Evolutionary conservation across 2,888 invertebrate genomes (phyloP).

Genomic region (Coremacera marginata): DNA sequence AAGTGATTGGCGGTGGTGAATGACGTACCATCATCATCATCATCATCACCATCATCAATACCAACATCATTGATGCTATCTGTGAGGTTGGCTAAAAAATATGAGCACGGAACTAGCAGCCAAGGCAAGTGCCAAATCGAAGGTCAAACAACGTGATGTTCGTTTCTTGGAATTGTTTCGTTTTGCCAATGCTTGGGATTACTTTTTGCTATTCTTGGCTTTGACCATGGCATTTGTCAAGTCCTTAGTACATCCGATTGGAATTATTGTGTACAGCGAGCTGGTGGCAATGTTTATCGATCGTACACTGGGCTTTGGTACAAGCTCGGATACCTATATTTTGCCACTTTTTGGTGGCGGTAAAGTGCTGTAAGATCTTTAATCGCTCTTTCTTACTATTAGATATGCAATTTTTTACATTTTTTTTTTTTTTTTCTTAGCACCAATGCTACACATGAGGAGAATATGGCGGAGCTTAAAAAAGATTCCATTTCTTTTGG

Average conservation of each 20-base stretch:
- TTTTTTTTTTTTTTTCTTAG: constrained; percentile 52
- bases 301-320: constrained; percentile 72
- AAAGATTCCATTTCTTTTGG: constrained; percentile 76
- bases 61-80: too few relatives aligned
- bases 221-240: constrained; percentile 73
- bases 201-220: constrained; percentile 71
- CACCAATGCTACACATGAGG: constrained; percentile 71
- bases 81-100: not conserved
- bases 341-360: constrained; percentile 76
- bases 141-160: constrained; percentile 46
- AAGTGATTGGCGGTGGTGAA: not conserved
- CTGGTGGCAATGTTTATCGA: constrained; percentile 78
- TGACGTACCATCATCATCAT: not conserved
- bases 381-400: too few relatives aligned
- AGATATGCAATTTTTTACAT: not conserved
- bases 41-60: too few relatives aligned
- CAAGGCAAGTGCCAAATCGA: constrained; percentile 28
- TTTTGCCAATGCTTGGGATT: constrained; percentile 74
- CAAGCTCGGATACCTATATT: constrained; percentile 72
- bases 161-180: constrained; percentile 69
- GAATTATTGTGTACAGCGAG: constrained; percentile 79
- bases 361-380: constrained; percentile 69
- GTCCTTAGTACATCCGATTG: constrained; percentile 75
- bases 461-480: constrained; percentile 73
- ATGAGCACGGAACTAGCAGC: not conserved